A percentile compares a stretch with the other conserved stretches of the same genome.
Evolutionary conservation across 2,888 invertebrate species (phyloP).

Genomic region (Notocelia uddmanniana): DNA sequence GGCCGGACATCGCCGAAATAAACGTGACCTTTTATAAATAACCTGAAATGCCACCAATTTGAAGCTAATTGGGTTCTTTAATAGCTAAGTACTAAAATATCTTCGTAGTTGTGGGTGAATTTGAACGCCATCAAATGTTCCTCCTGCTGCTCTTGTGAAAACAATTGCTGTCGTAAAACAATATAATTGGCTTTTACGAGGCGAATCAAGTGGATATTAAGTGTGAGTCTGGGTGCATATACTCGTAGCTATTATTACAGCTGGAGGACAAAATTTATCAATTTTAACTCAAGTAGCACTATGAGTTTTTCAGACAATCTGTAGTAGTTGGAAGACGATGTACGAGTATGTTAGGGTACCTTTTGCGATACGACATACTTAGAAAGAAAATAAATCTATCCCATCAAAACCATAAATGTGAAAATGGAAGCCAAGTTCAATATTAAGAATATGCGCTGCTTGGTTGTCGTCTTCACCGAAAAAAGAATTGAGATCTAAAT

Average conservation of each 20-base stretch:
- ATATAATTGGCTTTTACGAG: conserved; percentile 39
- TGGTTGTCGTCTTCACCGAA: no score
- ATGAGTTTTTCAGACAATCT: neutral
- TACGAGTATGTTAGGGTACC: no score
- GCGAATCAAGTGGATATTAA: conserved; percentile 33
- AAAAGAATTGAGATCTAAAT: no score
- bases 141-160: conserved; percentile 7
- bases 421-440: no score
- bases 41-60: neutral
- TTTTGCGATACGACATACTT: no score
- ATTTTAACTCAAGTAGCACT: neutral
- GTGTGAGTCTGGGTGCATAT: neutral
- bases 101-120: conserved; percentile 5
- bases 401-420: no score
- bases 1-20: neutral
- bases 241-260: no score
- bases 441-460: no score
- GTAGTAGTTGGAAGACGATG: no score
- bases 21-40: neutral
- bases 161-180: conserved; percentile 33
- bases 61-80: neutral
- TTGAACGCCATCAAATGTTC: neutral
- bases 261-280: conserved; percentile 9
- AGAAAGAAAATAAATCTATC: no score
- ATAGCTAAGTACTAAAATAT: conserved; percentile 3